Percentiles rank a stretch among this genome's conserved stretches.
phyloP scores from a whole-genome alignment of 2,797 vertebrate species.

The Rhincodon typus region DNA sequence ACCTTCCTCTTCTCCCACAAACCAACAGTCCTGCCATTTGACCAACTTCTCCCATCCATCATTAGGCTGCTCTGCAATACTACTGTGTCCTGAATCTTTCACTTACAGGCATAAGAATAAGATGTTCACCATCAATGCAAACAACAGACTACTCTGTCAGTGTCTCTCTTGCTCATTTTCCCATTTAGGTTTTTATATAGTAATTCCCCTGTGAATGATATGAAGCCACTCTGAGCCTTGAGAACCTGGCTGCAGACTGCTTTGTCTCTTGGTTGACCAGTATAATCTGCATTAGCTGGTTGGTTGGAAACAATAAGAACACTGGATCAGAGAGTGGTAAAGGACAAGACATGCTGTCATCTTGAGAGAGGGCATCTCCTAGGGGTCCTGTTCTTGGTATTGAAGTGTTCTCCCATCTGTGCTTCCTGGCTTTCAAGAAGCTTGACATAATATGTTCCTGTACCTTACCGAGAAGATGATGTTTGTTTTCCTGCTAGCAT shows the following conservation, averaged over 20 bases:
- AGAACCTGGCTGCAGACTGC: not conserved
- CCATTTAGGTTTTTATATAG: not conserved
- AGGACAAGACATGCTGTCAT: not conserved
- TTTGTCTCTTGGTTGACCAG: not conserved
- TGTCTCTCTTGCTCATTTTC: not conserved
- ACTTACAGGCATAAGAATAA: not conserved
- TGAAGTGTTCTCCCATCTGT: not conserved
- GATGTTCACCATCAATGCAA: not conserved
- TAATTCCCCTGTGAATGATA: not conserved
- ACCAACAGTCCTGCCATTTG: not conserved
- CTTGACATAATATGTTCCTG: not conserved
- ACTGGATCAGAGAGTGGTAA: not conserved
- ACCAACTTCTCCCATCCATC: not conserved
- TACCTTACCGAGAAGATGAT: not conserved
- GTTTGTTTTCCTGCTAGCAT: not conserved
- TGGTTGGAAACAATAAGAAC: not conserved
- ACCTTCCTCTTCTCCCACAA: not conserved
- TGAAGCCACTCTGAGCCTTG: not conserved
- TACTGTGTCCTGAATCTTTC: not conserved
- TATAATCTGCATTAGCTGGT: not conserved
- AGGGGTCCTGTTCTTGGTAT: not conserved
- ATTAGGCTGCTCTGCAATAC: not conserved
- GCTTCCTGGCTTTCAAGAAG: not conserved
- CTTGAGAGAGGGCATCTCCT: not conserved
- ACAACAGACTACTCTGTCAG: not conserved